Evolutionary conservation across 2,113 vertebrate species (phyloP), one percentile per base, ranked within the genome.

Genomic region (Colistium nudipinnis): DNA sequence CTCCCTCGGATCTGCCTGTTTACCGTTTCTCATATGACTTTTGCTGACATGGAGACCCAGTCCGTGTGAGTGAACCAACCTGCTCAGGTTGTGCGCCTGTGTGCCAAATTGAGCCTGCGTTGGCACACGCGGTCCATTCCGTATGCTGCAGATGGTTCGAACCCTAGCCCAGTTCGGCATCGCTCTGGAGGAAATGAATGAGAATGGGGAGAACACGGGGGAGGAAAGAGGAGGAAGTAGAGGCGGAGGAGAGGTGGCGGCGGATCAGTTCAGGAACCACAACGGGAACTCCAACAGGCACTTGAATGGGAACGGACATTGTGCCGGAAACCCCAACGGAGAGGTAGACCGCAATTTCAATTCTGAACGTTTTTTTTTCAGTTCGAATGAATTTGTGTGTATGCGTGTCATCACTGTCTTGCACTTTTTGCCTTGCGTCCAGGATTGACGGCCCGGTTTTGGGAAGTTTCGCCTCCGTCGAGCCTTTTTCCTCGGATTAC

Each of bases 111-210:
- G 51, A 70, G 68, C 20, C 75, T 72, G 62, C 45, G 17, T 59
- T 66, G 1, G n/a, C 70, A 49, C 78, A 59, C 78, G 41, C 28
- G 45, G 65, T 74, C 49, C 12, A 22, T 25, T 87, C 93, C 94
- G 93, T 87, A 98, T 99, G 97, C 95, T 98, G 93, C 96, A 98
- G 92, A 98, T 98, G 96, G 97, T 98, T 87, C 95, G 94, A 92
- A 98, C 96, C 88, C 94, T 98, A 78, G 96, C 96, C 88, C 96
- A 98, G 93, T 98, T 99, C 94, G 96, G 96, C 92, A 96, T 99
- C 80, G 96, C 96, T 85, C 93, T 98, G 94, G 97, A 98, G 91
- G 97, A 98, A 83, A 98, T 99, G 96, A 94, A 95, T 45, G 96
- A 98, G 88, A 93, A 92, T 61, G 94, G 94, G 45, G 94, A 95